Base-by-base conservation (phyloP, 2,797 vertebrate species). In the Nyctalus aviator region DNA sequence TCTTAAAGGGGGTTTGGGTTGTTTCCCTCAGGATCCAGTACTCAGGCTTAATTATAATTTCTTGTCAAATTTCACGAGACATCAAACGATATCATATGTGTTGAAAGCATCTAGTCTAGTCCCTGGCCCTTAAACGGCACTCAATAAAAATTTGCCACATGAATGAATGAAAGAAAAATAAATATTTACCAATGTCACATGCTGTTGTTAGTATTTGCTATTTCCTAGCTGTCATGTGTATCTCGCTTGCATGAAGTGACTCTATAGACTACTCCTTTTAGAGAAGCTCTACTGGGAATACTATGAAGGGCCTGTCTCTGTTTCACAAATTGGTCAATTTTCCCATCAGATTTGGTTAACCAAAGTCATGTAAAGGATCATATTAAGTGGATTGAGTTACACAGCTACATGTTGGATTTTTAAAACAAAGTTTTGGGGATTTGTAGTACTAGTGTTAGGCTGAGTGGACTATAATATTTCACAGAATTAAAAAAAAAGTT, bases 81-180 rank as follows among this genome's bases (percentile, higher is more conserved):
- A 75, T 69, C 5, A 72, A 55, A 48, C 75, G 18, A 91, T n/a
- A 87, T 41, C 37, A 18, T 17, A 5, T 18, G 68, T 50, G 6
- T 35, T 73, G 44, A 83, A 82, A 92, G 32, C 14, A 72, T 78
- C 64, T 83, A 57, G 48, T 21, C 21, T 77, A 17, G 13, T 44
- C 15, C 1, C 37, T 64, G 62, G 21, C 23, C 53, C 32, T 18
- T 41, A 41, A 46, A 50, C 4, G 30, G 30, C 18, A 44, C 25
- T 44, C 32, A 41, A 35, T 44, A 59, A 88, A 37, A 69, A 53
- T 27, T 32, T 78, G 27, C 37, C 55, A 75, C 18, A 35, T 62
- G 55, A 68, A 77, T 50, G 14, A 95, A 84, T 35, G 15, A 88
- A 77, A 66, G n/a, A 88, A 69, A 82, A 82, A 71, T 14, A 44